Conservation (phyloP, 2,113 vertebrate species). For the Etia nguti region DNA sequence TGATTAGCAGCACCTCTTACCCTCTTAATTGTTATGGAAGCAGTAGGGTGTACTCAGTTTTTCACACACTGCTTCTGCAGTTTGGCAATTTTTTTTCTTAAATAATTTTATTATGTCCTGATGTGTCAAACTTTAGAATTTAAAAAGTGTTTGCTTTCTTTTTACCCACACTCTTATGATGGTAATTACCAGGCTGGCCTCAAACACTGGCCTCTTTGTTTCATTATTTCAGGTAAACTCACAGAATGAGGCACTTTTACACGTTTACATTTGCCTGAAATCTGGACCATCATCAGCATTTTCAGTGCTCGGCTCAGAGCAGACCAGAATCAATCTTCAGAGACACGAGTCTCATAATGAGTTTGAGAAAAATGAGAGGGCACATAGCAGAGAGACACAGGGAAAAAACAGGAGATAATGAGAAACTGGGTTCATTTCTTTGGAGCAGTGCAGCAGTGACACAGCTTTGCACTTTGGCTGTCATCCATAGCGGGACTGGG, state of each 20-base stretch:
- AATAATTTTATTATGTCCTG: background rate
- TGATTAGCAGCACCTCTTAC: background rate
- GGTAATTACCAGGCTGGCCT: background rate
- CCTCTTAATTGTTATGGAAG: background rate
- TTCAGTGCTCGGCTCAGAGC: background rate
- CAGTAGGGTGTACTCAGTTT: background rate
- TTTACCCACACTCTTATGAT: background rate
- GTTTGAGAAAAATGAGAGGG: constrained; percentile 37
- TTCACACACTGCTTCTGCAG: background rate
- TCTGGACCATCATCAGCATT: background rate
- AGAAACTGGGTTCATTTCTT: constrained; percentile 50
- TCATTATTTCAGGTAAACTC: background rate
- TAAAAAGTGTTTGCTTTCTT: background rate
- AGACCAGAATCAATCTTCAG: constrained; percentile 32
- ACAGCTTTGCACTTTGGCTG: constrained; percentile 32
- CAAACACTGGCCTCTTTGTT: background rate
- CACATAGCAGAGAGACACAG: constrained; percentile 22
- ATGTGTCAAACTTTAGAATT: background rate
- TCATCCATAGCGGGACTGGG: constrained; percentile 9
- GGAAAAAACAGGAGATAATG: constrained; percentile 5
- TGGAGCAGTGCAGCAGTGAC: constrained; percentile 6
- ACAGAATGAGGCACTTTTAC: background rate
- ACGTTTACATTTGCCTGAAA: background rate
- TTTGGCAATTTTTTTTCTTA: background rate
- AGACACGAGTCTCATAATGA: constrained; percentile 34